These are phyloP conservation scores for Alethe diademata DNA, from an alignment of 2,113 vertebrate species.

Conservation along the genomic window DNA sequence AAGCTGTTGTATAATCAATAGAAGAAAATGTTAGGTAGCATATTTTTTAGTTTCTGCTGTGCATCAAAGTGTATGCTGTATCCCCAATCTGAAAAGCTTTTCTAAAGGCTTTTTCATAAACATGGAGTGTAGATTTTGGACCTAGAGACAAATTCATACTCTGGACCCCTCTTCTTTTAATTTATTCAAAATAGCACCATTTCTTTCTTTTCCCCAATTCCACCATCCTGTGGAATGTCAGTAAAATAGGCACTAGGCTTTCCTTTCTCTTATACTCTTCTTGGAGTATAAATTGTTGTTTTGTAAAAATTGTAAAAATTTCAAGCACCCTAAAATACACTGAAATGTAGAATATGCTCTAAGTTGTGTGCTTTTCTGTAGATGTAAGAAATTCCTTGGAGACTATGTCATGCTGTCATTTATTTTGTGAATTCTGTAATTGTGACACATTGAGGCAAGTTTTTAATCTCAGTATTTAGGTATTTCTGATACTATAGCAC, in stretches of 20 bases:
- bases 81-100: not conserved
- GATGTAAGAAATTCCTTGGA: slow-evolving; percentile 41
- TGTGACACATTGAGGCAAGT: not conserved
- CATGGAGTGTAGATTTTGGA: not conserved
- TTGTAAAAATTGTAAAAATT: not conserved
- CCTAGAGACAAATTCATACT: not conserved
- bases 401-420: slow-evolving; percentile 44
- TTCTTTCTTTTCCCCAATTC: not conserved
- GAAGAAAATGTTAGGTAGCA: rapidly evolving
- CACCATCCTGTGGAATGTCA: not conserved
- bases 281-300: not conserved
- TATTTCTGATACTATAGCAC: slow-evolving; percentile 34
- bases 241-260: not conserved
- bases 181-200: not conserved
- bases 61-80: not conserved
- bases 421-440: slow-evolving; percentile 59
- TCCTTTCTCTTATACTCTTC: slow-evolving; percentile 6
- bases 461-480: slow-evolving; percentile 42
- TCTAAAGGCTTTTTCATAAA: not conserved
- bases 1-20: not conserved
- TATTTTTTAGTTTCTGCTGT: not conserved
- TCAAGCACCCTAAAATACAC: slow-evolving; percentile 7
- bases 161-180: not conserved
- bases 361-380: slow-evolving; percentile 55
- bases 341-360: slow-evolving; percentile 31